Evolutionary conservation across 2,797 vertebrate species (phyloP).

Genomic region (Apodemus agrarius): DNA sequence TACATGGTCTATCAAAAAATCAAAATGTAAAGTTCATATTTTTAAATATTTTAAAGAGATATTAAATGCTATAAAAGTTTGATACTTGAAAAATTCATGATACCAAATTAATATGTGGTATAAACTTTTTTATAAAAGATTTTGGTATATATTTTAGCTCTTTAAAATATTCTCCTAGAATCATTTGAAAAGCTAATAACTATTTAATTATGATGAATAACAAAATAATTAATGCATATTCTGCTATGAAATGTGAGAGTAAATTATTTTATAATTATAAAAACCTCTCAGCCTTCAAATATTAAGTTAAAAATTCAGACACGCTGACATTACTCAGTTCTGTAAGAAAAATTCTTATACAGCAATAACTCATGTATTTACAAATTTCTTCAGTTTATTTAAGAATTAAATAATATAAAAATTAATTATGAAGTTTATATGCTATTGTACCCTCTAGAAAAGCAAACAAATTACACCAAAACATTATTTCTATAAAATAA

Average conservation of each 20-base stretch:
- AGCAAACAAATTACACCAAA: not conserved
- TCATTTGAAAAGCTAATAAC: slow-evolving; percentile 39
- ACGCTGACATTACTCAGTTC: not conserved
- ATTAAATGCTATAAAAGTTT: not conserved
- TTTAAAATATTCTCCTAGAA: not conserved
- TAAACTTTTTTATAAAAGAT: not conserved
- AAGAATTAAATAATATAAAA: not conserved
- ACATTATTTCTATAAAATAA: not conserved
- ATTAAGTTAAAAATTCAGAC: not conserved
- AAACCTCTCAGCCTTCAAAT: not conserved
- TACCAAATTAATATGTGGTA: slow-evolving; percentile 14
- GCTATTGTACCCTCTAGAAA: not conserved
- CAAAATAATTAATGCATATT: slow-evolving; percentile 35
- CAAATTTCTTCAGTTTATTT: not conserved
- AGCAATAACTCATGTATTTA: not conserved
- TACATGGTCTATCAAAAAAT: not conserved
- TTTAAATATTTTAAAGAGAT: not conserved
- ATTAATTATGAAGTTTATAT: not conserved
- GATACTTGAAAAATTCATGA: not conserved
- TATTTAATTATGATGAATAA: slow-evolving; percentile 9
- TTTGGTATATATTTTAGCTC: not conserved
- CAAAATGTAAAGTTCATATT: not conserved
- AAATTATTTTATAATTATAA: slow-evolving; percentile 13
- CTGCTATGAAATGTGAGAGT: not conserved
- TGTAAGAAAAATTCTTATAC: not conserved